phyloP scores from a whole-genome alignment of 2,888 invertebrate genomes.

The Automeris io region DNA sequence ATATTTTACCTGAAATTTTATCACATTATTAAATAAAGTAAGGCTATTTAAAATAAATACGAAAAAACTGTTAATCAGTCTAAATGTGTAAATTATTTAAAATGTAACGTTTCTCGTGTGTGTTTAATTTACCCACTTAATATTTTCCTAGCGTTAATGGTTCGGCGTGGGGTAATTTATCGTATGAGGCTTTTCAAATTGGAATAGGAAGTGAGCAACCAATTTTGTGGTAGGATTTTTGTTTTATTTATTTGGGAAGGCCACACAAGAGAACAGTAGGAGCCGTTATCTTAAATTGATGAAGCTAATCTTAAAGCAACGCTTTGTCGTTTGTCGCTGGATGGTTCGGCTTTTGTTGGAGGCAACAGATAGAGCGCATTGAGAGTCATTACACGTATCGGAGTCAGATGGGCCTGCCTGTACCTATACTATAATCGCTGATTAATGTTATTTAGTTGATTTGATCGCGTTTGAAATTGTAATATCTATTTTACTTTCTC shows the following conservation, averaged over 20 bases:
- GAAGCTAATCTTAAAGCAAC: slow-evolving; percentile 60
- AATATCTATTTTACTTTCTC: slow-evolving; percentile 21
- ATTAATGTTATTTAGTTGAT: slow-evolving; percentile 13
- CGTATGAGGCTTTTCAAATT: slow-evolving; percentile 2
- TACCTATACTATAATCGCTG: slow-evolving; percentile 13
- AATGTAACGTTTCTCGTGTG: neutral
- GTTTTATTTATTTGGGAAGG: slow-evolving; percentile 33
- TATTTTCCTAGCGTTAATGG: slow-evolving; percentile 7
- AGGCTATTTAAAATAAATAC: neutral
- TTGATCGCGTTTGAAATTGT: slow-evolving; percentile 18
- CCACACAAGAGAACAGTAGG: slow-evolving; percentile 58
- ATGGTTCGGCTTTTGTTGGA: slow-evolving; percentile 40
- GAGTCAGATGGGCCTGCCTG: slow-evolving; percentile 8
- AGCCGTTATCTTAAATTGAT: slow-evolving; percentile 60
- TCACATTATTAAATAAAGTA: neutral
- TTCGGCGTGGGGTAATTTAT: slow-evolving; percentile 7
- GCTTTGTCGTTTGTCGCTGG: slow-evolving; percentile 52
- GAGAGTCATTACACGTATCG: slow-evolving; percentile 30
- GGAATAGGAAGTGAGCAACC: slow-evolving; percentile 3
- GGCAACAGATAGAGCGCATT: slow-evolving; percentile 35
- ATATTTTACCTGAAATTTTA: too few species aligned
- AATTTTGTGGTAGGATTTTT: slow-evolving; percentile 21
- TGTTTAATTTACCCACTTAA: slow-evolving; percentile 3
- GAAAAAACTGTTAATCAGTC: neutral
- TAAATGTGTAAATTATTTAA: neutral